Base-by-base conservation (phyloP, 2,113 vertebrate species). In the Gobio gobio region DNA sequence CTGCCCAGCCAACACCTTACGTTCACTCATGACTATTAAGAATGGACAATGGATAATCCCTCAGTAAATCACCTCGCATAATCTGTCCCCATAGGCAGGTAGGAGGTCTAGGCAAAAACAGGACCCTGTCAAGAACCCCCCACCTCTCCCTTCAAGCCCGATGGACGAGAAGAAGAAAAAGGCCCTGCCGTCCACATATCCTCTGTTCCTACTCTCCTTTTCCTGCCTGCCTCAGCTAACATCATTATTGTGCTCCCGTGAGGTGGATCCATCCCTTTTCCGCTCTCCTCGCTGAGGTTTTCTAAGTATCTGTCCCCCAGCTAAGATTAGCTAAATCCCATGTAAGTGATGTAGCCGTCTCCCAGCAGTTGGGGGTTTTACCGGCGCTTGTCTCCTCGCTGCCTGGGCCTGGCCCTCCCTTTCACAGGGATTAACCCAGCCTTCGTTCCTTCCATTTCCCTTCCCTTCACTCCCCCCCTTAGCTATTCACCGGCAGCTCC, bases 241-340 rank as follows among this genome's bases (percentile, higher is more conserved):
- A 94, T 94, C 93, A 94, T 95, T 95, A 95, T 93, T 93, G 92
- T 92, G 92, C 93, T 94, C 94, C 94, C 94, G 92, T 94, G 95
- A 95, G 94, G 94, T 94, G 93, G 94, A 95, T 94, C 92, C 94
- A 94, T 94, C 92, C 94, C 94, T 95, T 94, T 87, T 89, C 85
- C 72, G 78, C 88, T 87, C 94, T 94, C 91, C 94, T 94, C 94
- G 89, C 92, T 91, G 89, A 94, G 94, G 94, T 94, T 95, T 95
- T 95, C 93, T 95, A 95, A 95, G 94, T 95, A 95, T 95, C 94
- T 95, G 95, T 95, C 95, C 95, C 94, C 94, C 94, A 94, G 94
- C 95, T 94, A 94, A 95, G 95, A 95, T 95, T 95, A 95, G 93
- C 95, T 95, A 95, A 95, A 95, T 95, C 94, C 95, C 94, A 95